Base-by-base conservation (phyloP, 2,888 invertebrate species). In the Noctua fimbriata region DNA sequence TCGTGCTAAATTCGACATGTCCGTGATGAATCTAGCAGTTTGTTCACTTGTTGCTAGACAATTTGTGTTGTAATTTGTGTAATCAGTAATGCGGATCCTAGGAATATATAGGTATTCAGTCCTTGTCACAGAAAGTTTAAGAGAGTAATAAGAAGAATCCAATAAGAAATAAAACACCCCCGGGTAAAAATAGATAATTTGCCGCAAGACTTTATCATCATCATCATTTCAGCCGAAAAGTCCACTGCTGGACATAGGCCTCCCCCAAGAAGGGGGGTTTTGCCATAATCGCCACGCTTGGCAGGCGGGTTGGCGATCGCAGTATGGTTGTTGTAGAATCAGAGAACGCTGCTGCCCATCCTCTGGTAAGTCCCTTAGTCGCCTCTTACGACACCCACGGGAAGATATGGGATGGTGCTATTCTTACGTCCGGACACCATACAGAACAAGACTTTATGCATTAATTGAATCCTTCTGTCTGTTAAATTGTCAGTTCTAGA, bases 1-100 rank as follows among this genome's bases (percentile, higher is more conserved):
- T 65, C 41, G 55, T 71, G 85, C 67, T 67, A 85, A 84, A 81
- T 81, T 67, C 36, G 63, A 32, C 85, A 63, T 49, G n/a, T 55
- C 28, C 55, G 24, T 77, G 66, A 52, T 28, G 52, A 81, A 76
- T 84, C 32, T 81, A 66, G 44, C 81, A 69, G 65, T 80, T 73
- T 47, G 60, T 44, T 47, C 21, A 65, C 32, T 49, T 69, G 32
- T 75, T 69, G 52, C 41, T 58, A 55, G 16, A 55, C 12, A 1
- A 36, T 32, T 36, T 71, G 14, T 76, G 41, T 28, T 71, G 16
- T 76, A 32, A 58, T 81, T 80, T 41, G 60, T 32, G 18, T 79
- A 65, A 73, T 73, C n/a, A 58, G 18, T 24, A 28, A 73, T 10
- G 49, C 67, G 71, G 41, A 74, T 66, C 70, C 28, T 44, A 58